Evolutionary conservation across 2,113 vertebrate genomes (phyloP).

Genomic region (Psilopsiagon aymara): DNA sequence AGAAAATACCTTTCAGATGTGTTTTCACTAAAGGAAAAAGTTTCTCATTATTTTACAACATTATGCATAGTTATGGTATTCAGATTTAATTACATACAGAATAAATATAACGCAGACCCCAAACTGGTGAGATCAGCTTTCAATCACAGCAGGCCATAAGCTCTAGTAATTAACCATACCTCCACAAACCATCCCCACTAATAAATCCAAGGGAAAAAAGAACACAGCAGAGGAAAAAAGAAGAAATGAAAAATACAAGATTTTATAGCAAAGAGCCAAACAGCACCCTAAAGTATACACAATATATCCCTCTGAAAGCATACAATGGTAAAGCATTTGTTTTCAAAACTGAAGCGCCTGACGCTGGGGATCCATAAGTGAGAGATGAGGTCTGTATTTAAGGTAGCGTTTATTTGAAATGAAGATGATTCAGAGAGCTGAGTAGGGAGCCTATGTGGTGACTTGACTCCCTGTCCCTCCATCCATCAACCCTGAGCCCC

Average conservation of each 20-base stretch:
- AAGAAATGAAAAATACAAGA: not conserved
- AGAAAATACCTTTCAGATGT: conserved; percentile 44
- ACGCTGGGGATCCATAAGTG: not conserved
- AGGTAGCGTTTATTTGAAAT: not conserved
- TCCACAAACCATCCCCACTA: conserved; percentile 54
- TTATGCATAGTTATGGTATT: conserved; percentile 63
- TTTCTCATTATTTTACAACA: conserved; percentile 52
- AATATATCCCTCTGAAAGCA: not conserved
- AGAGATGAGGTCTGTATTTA: not conserved
- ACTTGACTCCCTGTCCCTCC: not conserved
- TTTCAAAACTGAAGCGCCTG: not conserved
- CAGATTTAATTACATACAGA: conserved; percentile 67
- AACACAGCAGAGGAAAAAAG: conserved; percentile 1
- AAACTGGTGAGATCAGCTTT: conserved; percentile 71
- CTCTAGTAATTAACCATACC: conserved; percentile 66
- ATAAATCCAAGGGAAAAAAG: conserved; percentile 43
- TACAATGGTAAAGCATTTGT: not conserved
- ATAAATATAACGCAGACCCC: conserved; percentile 51
- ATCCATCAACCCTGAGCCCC: accelerated
- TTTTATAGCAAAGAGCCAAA: conserved; percentile 9
- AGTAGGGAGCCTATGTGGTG: not conserved
- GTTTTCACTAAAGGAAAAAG: not conserved
- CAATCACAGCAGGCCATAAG: conserved; percentile 67
- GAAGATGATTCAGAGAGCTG: not conserved
- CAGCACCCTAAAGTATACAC: not conserved